These are phyloP conservation scores for Urosaurus nigricauda DNA, from an alignment of 2,797 vertebrate species.

Conservation along the genomic window DNA sequence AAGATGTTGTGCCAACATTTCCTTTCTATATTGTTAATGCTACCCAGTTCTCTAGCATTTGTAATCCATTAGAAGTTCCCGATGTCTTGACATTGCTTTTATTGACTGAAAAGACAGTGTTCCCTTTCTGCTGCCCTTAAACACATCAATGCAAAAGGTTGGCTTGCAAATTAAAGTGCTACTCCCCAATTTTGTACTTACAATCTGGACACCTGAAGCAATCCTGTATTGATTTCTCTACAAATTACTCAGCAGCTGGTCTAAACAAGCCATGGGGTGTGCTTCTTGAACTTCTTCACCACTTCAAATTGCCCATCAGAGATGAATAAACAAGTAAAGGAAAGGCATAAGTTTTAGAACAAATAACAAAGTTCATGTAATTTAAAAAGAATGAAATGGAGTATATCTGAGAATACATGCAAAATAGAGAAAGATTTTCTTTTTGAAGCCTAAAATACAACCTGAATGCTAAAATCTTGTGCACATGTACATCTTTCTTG, in stretches of 20 bases:
- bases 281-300: constrained; percentile 7
- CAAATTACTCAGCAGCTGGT: constrained; percentile 28
- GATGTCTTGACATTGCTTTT: constrained; percentile 31
- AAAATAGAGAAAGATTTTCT: neutral
- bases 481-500: no score
- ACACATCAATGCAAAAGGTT: constrained; percentile 11
- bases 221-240: constrained; percentile 15
- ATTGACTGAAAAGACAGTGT: constrained; percentile 11
- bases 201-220: constrained; percentile 28
- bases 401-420: neutral
- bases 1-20: constrained; percentile 3
- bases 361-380: constrained; percentile 29
- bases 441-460: no score
- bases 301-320: constrained; percentile 24
- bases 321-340: constrained; percentile 25
- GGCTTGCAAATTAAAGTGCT: constrained; percentile 4
- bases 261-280: constrained; percentile 24
- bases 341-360: constrained; percentile 28
- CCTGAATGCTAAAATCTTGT: no score
- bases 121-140: constrained; percentile 17
- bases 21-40: constrained; percentile 32
- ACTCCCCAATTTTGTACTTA: constrained; percentile 27
- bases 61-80: constrained; percentile 15
- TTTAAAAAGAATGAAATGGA: constrained; percentile 18
- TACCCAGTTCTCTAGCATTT: constrained; percentile 23